Percentiles rank a stretch among this genome's conserved stretches.
These are phyloP conservation scores for Trachelus troglodyta DNA, from an alignment of 2,888 invertebrate genomes.

Conservation along the genomic window DNA sequence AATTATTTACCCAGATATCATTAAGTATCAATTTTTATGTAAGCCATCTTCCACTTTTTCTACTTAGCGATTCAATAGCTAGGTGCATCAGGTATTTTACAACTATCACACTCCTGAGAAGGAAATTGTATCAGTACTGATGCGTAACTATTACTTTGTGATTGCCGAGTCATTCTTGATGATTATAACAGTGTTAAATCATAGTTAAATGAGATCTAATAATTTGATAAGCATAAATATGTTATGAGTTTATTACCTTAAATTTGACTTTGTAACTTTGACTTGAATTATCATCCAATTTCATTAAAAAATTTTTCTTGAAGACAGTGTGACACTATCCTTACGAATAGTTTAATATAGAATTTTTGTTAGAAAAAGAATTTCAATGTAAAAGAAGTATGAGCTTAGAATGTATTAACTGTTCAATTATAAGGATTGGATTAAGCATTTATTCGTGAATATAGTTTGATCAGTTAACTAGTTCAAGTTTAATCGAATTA, in stretches of 20 bases:
- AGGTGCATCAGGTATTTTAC: no score
- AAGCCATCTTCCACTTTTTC: background rate
- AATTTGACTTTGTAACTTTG: background rate
- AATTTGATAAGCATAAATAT: background rate
- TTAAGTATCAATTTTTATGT: background rate
- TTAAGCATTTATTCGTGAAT: background rate
- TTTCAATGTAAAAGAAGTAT: background rate
- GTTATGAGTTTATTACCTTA: background rate
- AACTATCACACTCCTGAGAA: background rate
- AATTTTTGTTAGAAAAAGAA: background rate
- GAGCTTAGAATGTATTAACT: background rate
- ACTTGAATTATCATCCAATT: background rate
- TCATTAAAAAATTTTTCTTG: background rate
- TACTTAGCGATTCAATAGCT: background rate
- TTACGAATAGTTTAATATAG: background rate
- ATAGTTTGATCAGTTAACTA: background rate
- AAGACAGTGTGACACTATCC: background rate
- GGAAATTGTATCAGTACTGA: background rate
- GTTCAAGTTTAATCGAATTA: background rate
- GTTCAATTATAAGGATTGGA: background rate
- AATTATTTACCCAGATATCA: background rate
- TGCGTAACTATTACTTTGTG: background rate
- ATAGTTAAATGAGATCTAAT: background rate
- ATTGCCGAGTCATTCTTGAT: no score
- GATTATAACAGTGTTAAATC: no score